Evolutionary conservation across 2,113 vertebrate genomes (phyloP), one percentile per base, ranked within the genome.

Genomic region (Chaenogobius annularis): DNA sequence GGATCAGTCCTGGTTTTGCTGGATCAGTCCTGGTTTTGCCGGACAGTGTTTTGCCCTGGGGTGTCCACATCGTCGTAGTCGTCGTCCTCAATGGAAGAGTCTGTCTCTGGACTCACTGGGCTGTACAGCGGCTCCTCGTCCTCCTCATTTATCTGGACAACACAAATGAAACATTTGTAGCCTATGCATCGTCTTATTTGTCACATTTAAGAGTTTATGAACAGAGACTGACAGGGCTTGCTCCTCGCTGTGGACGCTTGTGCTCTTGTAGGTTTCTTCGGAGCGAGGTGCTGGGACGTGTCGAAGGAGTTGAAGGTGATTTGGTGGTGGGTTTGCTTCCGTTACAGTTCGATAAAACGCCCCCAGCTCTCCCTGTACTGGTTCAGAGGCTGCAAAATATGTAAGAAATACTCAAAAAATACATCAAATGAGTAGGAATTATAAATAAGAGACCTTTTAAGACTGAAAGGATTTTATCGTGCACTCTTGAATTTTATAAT

Each of bases 231-330:
- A 89, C 87, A 78, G 0, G 71, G 67, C 0, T n/a, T 0, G 7
- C 17, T 48, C 31, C 0, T 0, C 5, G 61, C 20, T 0, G 1
- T 74, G 67, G 17, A 20, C 11, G 0, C 10, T 65, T 12, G 75
- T 26, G 70, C 91, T 91, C 64, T 90, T 81, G 40, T 92, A 91
- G 73, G 26, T 47, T 59, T 93, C 92, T 0, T 68, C 90, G 0
- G 92, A 93, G n/a, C 0, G 90, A 92, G 5, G 91, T 92, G 58
- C 89, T 92, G 74, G n/a, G 88, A 90, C 6, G 70, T 68, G 0
- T 92, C 91, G 37, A 93, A 93, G 0, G 92, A 91, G 84, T 93
- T 88, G n/a, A 59, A 80, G 1, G 86, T 6, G 75, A 88, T 43
- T 69, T 63, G 76, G 3, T 31, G 22, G 11, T 0, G 74, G 66